Conservation (phyloP, 2,113 vertebrate species). For the Caretta caretta region DNA sequence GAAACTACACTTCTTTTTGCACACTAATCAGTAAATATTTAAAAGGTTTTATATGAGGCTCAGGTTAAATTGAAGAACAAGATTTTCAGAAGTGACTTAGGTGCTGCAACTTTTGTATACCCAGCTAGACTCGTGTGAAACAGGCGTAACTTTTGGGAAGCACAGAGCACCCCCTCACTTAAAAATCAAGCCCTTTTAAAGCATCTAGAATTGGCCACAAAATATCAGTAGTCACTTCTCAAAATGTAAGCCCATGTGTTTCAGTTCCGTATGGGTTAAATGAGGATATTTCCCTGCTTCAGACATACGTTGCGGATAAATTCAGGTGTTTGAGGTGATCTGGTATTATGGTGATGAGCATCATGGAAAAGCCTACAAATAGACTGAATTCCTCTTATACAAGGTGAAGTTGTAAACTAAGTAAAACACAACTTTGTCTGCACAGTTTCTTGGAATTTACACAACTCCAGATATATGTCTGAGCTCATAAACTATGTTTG, state of each 20-base stretch:
- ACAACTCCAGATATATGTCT: not conserved
- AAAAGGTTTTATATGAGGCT: not conserved
- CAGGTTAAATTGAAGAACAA: not conserved
- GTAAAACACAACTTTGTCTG: not conserved
- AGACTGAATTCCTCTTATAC: fast-evolving
- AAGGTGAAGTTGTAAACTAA: not conserved
- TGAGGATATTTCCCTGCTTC: not conserved
- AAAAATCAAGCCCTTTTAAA: not conserved
- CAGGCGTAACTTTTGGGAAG: not conserved
- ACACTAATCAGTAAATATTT: not conserved
- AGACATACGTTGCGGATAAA: not conserved
- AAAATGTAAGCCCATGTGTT: not conserved
- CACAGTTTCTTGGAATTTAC: not conserved
- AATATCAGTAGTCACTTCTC: not conserved
- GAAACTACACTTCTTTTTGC: not conserved
- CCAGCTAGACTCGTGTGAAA: not conserved
- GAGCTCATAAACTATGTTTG: not conserved
- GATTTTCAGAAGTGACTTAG: not conserved
- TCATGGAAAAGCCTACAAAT: not conserved
- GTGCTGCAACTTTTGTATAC: not conserved
- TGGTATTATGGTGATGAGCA: not conserved
- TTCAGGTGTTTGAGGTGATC: not conserved
- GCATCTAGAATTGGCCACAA: not conserved
- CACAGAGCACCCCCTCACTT: not conserved
- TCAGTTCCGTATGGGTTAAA: not conserved